These are phyloP conservation scores for Vulpes ferrilata DNA, from an alignment of 2,113 vertebrate genomes.

Conservation along the genomic window DNA sequence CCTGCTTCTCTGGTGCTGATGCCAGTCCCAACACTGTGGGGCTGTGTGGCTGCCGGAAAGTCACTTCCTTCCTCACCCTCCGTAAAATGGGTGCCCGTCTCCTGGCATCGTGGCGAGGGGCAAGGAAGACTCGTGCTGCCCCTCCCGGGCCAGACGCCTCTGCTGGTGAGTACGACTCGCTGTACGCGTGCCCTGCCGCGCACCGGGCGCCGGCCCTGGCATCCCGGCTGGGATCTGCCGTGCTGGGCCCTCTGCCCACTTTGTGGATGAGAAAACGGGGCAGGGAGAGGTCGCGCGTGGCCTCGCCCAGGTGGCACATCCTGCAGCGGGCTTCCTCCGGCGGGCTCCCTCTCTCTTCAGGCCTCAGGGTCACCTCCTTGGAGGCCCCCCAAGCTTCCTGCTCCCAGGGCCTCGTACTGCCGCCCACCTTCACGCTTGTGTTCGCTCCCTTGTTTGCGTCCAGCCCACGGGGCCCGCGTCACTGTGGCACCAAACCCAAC, in stretches of 20 bases:
- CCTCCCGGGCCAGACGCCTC: background rate
- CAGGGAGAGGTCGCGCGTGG: background rate
- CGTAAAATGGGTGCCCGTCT: background rate
- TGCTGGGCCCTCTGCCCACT: background rate
- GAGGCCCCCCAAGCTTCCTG: background rate
- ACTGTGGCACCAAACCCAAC: background rate
- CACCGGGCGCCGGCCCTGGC: background rate
- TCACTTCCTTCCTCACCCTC: background rate
- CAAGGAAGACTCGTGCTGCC: background rate
- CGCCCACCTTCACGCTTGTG: background rate
- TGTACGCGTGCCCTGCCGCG: fast-evolving
- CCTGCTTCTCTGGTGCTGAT: background rate
- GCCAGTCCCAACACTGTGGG: too few species aligned
- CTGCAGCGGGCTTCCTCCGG: background rate
- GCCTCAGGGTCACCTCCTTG: background rate
- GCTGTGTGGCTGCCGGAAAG: background rate
- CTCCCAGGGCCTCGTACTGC: background rate
- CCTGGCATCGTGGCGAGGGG: background rate
- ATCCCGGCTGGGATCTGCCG: background rate
- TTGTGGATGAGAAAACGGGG: background rate
- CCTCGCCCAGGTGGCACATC: background rate
- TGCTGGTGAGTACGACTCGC: background rate
- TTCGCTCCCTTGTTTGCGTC: background rate
- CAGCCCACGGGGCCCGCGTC: background rate
- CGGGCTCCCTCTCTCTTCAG: background rate